Percentiles rank a stretch among this genome's conserved stretches.
Evolutionary conservation across 2,113 vertebrate genomes (phyloP).

Genomic region (Heloderma charlesbogerti): DNA sequence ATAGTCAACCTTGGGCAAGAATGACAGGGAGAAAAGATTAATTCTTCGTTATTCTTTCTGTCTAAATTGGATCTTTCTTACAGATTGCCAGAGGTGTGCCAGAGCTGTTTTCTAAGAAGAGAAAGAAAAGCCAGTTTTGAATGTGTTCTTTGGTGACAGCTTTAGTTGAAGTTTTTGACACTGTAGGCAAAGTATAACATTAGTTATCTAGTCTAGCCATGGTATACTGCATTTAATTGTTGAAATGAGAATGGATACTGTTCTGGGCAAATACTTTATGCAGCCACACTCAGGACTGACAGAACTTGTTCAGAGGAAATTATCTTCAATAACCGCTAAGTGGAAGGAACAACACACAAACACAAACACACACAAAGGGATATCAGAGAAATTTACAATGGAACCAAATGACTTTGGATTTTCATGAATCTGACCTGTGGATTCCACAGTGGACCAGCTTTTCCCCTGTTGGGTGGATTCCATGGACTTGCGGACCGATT

Average conservation of each 20-base stretch:
- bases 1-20: conserved; percentile 36
- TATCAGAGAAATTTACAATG: too few species aligned
- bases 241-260: rapidly evolving
- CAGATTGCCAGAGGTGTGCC: conserved; percentile 8
- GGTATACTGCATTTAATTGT: not conserved
- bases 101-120: not conserved
- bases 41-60: conserved; percentile 13
- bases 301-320: not conserved
- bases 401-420: too few species aligned
- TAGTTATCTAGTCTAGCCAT: not conserved
- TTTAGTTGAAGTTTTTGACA: not conserved
- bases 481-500: too few species aligned
- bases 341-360: not conserved
- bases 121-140: conserved; percentile 21
- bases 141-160: not conserved
- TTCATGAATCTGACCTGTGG: too few species aligned
- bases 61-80: conserved; percentile 39
- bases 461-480: too few species aligned
- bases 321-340: not conserved
- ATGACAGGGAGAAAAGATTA: conserved; percentile 30
- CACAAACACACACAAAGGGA: not conserved
- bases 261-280: conserved; percentile 19
- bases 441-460: too few species aligned
- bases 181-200: not conserved
- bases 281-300: not conserved